Conservation (phyloP, 1,140 invertebrate species). For the Cotesia chilonis region DNA sequence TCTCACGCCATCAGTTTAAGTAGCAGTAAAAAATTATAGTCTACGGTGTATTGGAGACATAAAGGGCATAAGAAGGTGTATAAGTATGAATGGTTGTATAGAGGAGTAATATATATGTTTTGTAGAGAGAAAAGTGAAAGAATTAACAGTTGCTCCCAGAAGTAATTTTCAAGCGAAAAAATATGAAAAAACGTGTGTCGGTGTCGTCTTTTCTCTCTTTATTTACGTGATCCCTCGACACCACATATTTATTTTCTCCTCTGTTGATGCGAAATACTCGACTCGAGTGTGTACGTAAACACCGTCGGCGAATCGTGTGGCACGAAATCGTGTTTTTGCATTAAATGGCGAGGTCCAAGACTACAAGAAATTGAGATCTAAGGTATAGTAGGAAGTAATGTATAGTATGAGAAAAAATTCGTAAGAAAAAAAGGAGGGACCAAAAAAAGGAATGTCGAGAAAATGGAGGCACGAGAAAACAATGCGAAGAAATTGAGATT, state of each 20-base stretch:
- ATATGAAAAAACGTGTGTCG: neutral
- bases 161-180: conserved; percentile 16
- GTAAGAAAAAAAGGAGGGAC: conserved; percentile 20
- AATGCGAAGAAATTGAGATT: conserved; percentile 24
- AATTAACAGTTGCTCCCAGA: conserved; percentile 12
- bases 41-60: neutral
- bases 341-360: conserved; percentile 29
- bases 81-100: no score
- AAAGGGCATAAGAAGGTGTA: no score
- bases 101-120: neutral
- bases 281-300: conserved; percentile 21
- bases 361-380: conserved; percentile 10
- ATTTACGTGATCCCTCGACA: conserved; percentile 18
- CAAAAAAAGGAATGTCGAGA: conserved; percentile 14
- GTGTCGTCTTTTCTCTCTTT: conserved; percentile 17
- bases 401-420: conserved; percentile 16
- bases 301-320: conserved; percentile 9
- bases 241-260: conserved; percentile 14
- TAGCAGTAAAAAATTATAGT: conserved; percentile 12
- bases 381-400: neutral
- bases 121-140: conserved; percentile 14
- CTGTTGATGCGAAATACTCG: conserved; percentile 9
- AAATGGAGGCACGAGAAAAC: neutral
- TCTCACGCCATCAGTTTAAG: neutral
- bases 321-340: conserved; percentile 32